These are phyloP conservation scores for Drosophila bipectinata DNA, from an alignment of 1,140 invertebrate species.

Conservation along the genomic window DNA sequence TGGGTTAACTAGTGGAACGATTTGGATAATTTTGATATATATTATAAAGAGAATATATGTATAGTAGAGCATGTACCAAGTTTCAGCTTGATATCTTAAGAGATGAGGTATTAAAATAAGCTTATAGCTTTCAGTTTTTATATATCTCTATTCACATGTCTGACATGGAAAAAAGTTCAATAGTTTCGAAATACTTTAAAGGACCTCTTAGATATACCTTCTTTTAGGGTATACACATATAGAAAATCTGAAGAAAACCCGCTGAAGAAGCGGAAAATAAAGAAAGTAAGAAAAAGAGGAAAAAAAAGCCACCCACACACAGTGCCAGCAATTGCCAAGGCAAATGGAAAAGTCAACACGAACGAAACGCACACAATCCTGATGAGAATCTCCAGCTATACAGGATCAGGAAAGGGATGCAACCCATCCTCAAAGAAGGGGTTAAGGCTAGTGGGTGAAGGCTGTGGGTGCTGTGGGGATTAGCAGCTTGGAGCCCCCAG, in stretches of 20 bases:
- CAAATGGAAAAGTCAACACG: conserved; percentile 78
- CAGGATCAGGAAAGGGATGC: conserved; percentile 1
- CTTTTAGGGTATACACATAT: background rate
- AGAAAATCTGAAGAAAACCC: conserved; percentile 27
- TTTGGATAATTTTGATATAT: no score
- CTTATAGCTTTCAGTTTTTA: no score
- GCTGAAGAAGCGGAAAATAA: conserved; percentile 29
- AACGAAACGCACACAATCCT: conserved; percentile 36
- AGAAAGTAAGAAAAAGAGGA: background rate
- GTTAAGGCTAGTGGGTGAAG: background rate
- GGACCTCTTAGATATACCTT: no score
- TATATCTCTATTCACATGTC: no score
- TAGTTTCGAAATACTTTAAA: no score
- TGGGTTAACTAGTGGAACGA: no score
- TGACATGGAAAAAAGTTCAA: no score
- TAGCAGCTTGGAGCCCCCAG: conserved; percentile 46
- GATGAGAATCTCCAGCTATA: background rate
- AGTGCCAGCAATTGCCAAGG: conserved; percentile 71
- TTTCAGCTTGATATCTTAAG: no score
- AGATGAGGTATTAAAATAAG: no score
- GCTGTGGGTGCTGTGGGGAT: conserved; percentile 21
- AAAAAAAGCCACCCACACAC: conserved; percentile 37
- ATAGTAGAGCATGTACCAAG: no score
- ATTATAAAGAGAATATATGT: no score
- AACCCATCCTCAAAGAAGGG: background rate